phyloP scores from a whole-genome alignment of 2,797 vertebrate species.

The Pogoniulus pusillus region DNA sequence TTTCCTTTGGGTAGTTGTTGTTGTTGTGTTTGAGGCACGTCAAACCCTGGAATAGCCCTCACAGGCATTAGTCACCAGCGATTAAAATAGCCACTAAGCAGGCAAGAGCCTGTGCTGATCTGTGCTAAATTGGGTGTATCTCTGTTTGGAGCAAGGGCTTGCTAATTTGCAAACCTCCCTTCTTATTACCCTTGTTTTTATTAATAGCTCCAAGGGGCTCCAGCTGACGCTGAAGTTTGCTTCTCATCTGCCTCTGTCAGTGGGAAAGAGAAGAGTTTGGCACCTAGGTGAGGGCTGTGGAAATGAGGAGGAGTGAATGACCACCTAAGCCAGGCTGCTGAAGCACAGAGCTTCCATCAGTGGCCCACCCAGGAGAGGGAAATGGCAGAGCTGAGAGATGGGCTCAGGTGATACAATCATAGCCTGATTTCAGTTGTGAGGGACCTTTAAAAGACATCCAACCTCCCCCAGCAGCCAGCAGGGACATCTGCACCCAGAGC shows the following conservation, averaged over 20 bases:
- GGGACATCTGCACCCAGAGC: no score
- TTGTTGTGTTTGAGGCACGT: slow-evolving; percentile 36
- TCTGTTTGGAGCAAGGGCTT: slow-evolving; percentile 54
- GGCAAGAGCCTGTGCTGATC: slow-evolving; percentile 56
- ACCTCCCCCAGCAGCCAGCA: no score
- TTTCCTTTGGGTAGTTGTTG: neutral
- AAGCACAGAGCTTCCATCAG: neutral
- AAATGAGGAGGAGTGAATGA: neutral
- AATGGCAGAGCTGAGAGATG: neutral
- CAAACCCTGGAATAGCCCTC: slow-evolving; percentile 68
- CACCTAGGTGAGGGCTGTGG: neutral
- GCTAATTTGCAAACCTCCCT: slow-evolving; percentile 60
- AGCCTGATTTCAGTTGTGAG: no score
- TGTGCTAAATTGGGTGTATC: slow-evolving; percentile 64
- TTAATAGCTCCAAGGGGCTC: slow-evolving; percentile 23
- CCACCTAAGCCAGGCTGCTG: neutral
- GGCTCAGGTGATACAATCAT: neutral
- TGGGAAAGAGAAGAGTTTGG: neutral
- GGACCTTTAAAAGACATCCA: no score
- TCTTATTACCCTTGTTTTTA: slow-evolving; percentile 44
- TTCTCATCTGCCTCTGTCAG: neutral
- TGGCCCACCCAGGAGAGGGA: neutral
- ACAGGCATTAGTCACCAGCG: slow-evolving; percentile 64
- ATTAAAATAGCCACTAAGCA: slow-evolving; percentile 67
- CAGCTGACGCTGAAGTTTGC: slow-evolving; percentile 13